phyloP scores from a whole-genome alignment of 2,113 vertebrate species.

The Rhea americana region DNA sequence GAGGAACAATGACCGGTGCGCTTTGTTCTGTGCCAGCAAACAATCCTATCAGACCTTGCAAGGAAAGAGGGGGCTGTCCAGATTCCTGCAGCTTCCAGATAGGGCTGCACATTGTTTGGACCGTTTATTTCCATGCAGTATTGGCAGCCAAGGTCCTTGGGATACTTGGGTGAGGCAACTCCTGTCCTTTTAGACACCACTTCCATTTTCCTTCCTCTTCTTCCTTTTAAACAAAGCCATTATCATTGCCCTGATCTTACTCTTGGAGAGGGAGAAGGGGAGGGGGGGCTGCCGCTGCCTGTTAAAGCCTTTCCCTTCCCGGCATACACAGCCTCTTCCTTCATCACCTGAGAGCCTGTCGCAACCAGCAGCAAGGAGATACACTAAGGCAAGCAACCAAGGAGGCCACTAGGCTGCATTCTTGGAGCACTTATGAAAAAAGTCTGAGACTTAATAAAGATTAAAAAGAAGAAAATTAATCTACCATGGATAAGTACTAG shows the following conservation, averaged over 20 bases:
- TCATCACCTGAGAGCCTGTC: not conserved
- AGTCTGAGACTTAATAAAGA: not conserved
- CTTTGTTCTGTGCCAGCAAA: not conserved
- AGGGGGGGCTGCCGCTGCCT: not conserved
- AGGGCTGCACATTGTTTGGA: conserved; percentile 51
- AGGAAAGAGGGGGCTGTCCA: not conserved
- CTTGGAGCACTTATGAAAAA: conserved; percentile 2
- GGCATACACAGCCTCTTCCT: rapidly evolving
- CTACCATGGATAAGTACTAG: not conserved
- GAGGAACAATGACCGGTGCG: conserved; percentile 29
- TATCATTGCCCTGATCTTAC: conserved; percentile 43
- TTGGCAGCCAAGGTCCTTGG: conserved; percentile 7
- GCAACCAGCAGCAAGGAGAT: not conserved
- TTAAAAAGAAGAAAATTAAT: not conserved
- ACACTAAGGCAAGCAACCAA: not conserved
- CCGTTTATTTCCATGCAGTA: conserved; percentile 26
- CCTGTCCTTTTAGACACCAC: conserved; percentile 23
- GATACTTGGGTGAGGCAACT: conserved; percentile 39
- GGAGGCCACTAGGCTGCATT: not conserved
- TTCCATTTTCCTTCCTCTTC: conserved; percentile 62
- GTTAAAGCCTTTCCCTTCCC: not conserved
- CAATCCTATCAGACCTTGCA: conserved; percentile 17
- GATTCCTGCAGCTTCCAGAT: conserved; percentile 34
- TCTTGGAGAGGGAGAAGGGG: not conserved
- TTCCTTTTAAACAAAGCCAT: conserved; percentile 64